Conservation (phyloP, 2,888 invertebrate genomes). For the Troglohyphantes excavatus region DNA sequence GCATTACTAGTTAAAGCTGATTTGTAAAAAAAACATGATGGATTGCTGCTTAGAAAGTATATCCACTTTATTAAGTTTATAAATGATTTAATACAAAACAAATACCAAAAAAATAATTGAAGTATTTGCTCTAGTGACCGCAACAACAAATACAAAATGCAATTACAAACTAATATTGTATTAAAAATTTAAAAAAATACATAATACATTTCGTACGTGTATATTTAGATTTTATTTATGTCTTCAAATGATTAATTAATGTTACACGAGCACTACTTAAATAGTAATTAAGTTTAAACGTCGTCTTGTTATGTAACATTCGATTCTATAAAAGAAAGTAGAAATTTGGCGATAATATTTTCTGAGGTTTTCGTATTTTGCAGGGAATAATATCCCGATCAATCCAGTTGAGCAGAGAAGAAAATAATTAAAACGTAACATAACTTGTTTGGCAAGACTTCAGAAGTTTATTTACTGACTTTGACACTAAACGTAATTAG, state of each 20-base stretch:
- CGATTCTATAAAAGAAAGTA: neutral
- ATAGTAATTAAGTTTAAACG: neutral
- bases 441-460: conserved; percentile 7
- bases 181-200: no score
- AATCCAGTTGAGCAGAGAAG: neutral
- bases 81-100: no score
- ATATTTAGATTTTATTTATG: no score
- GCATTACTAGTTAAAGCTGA: no score
- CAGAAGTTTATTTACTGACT: conserved; percentile 27
- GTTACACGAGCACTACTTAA: neutral
- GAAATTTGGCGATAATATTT: conserved; percentile 1
- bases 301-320: neutral
- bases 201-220: no score
- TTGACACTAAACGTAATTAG: conserved; percentile 11
- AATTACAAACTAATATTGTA: no score
- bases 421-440: conserved; percentile 4
- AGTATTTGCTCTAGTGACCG: no score
- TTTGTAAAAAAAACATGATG: no score
- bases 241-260: neutral
- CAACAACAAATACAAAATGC: no score
- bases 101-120: no score
- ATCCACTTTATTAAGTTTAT: no score
- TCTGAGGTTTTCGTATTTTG: neutral
- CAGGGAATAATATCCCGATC: neutral
- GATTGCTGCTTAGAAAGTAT: no score